phyloP scores from a whole-genome alignment of 2,888 invertebrate genomes.

The Bombyx huttoni region DNA sequence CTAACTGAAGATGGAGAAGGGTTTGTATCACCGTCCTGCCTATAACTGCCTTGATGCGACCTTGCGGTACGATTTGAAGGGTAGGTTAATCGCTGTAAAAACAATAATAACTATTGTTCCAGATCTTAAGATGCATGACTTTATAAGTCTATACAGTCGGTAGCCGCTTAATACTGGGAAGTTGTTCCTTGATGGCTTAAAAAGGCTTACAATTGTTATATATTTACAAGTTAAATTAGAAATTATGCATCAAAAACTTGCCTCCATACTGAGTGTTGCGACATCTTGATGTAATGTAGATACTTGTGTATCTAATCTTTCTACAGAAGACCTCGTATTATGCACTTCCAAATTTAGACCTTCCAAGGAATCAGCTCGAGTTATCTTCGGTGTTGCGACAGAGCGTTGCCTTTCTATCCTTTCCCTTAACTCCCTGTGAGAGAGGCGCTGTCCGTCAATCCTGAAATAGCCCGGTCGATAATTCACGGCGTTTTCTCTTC shows the following conservation, averaged over 20 bases:
- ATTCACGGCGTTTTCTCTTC: neutral
- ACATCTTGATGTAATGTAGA: conserved; percentile 88
- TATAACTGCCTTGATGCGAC: too few relatives aligned
- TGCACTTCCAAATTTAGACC: conserved; percentile 73
- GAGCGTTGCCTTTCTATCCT: conserved; percentile 79
- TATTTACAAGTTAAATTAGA: too few relatives aligned
- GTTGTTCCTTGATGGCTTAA: too few relatives aligned
- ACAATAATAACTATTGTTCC: too few relatives aligned
- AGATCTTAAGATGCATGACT: too few relatives aligned
- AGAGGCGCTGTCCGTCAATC: conserved; percentile 48
- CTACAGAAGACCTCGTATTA: conserved; percentile 72
- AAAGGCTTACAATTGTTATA: too few relatives aligned
- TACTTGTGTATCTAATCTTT: conserved; percentile 86
- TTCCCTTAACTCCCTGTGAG: conserved; percentile 71
- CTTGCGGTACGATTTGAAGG: too few relatives aligned
- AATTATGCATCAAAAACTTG: conserved; percentile 21
- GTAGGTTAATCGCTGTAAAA: too few relatives aligned
- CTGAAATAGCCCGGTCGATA: conserved; percentile 16
- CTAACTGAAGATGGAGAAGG: too few relatives aligned
- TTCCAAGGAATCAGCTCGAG: conserved; percentile 73
- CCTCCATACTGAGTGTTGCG: conserved; percentile 87
- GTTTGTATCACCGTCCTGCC: too few relatives aligned
- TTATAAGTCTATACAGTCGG: too few relatives aligned
- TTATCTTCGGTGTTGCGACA: conserved; percentile 68
- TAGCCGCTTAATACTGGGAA: too few relatives aligned